Percentiles rank a stretch among this genome's conserved stretches.
Evolutionary conservation across 2,888 invertebrate genomes (phyloP).

Genomic region (Acleris literana): DNA sequence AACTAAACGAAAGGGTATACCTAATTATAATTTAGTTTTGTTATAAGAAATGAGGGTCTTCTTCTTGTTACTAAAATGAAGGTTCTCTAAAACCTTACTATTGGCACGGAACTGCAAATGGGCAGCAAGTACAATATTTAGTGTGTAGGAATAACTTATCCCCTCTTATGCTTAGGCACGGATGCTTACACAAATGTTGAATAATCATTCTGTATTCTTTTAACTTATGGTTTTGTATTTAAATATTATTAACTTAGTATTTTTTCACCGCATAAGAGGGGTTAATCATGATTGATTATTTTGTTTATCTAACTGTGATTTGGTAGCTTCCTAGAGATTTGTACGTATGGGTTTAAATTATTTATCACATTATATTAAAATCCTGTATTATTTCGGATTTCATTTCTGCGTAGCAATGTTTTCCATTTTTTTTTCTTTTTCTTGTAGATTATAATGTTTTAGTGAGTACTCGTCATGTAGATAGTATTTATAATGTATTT

Average conservation of each 20-base stretch:
- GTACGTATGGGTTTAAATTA: conserved; percentile 10
- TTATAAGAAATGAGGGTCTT: too few species aligned
- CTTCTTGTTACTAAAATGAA: too few species aligned
- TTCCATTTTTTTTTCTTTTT: background rate
- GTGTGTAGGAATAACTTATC: conserved; percentile 4
- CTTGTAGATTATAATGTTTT: conserved; percentile 1
- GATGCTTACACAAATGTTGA: too few species aligned
- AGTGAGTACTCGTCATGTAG: background rate
- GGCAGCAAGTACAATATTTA: conserved; percentile 32
- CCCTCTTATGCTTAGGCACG: too few species aligned
- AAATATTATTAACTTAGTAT: too few species aligned
- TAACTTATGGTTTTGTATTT: too few species aligned
- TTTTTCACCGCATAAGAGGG: too few species aligned
- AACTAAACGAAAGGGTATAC: too few species aligned
- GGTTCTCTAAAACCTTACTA: background rate
- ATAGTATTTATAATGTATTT: conserved; percentile 2
- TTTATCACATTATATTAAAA: background rate
- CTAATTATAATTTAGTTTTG: too few species aligned
- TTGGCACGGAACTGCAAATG: background rate
- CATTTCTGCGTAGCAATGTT: conserved; percentile 5
- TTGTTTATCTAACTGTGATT: conserved; percentile 22
- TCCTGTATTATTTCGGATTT: conserved; percentile 14
- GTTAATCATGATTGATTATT: conserved; percentile 11
- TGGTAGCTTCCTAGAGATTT: conserved; percentile 21
- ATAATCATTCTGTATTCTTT: too few species aligned